phyloP scores from a whole-genome alignment of 2,797 vertebrate species.

The Phyllotis vaccarum region DNA sequence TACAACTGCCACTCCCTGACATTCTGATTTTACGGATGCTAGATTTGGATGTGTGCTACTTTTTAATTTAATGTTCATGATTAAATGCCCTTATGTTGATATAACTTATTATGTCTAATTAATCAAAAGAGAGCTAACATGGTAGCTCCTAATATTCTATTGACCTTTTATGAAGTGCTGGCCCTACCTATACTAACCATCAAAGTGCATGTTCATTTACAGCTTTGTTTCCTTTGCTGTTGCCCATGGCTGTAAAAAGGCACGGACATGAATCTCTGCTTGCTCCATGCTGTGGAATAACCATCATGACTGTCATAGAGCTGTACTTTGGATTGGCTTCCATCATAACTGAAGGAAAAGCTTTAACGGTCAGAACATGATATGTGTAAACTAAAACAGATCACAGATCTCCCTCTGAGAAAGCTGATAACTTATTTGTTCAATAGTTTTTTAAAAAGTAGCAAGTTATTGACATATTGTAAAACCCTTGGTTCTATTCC shows the following conservation, averaged over 20 bases:
- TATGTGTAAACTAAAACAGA: constrained; percentile 25
- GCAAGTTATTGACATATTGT: background rate
- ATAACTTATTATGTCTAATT: constrained; percentile 30
- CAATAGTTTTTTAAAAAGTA: background rate
- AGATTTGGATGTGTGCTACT: background rate
- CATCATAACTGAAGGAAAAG: constrained; percentile 30
- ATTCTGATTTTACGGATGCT: constrained; percentile 13
- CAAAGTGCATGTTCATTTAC: background rate
- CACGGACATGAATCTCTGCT: background rate
- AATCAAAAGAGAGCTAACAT: background rate
- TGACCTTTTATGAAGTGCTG: background rate
- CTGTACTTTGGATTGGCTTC: background rate
- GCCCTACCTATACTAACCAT: background rate
- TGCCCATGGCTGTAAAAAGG: background rate
- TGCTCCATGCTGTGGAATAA: background rate
- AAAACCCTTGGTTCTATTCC: background rate
- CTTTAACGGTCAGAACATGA: background rate
- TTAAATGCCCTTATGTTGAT: constrained; percentile 1
- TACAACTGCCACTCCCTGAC: background rate
- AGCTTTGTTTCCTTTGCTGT: background rate
- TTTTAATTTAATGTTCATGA: background rate
- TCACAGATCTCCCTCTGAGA: background rate
- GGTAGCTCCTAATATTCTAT: background rate
- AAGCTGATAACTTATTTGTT: background rate
- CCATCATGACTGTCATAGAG: background rate